A percentile compares a stretch with the other conserved stretches of the same genome.
phyloP scores from a whole-genome alignment of 2,888 invertebrate species.

The Ornithoptera priamus region DNA sequence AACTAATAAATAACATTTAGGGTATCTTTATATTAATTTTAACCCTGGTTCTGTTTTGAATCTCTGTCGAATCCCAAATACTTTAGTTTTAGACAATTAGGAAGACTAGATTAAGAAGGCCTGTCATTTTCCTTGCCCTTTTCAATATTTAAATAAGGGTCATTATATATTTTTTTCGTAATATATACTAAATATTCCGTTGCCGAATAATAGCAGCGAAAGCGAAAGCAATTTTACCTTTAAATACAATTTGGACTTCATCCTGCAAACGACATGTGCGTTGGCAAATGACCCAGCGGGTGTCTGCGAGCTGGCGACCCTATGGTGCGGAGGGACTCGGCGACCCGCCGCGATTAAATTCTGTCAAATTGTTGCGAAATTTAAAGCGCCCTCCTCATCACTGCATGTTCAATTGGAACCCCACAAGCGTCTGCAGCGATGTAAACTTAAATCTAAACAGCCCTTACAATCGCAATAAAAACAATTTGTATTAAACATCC shows the following conservation, averaged over 20 bases:
- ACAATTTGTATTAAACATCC: too few relatives aligned
- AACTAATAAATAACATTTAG: too few relatives aligned
- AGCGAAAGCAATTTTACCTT: slow-evolving; percentile 23
- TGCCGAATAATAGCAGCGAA: background rate
- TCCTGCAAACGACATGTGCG: slow-evolving; percentile 56
- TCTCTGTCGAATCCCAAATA: too few relatives aligned
- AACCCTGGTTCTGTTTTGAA: too few relatives aligned
- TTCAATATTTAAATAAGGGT: too few relatives aligned
- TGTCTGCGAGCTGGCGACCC: slow-evolving; percentile 42
- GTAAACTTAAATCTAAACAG: too few relatives aligned
- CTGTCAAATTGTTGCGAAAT: slow-evolving; percentile 44
- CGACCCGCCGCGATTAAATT: slow-evolving; percentile 25
- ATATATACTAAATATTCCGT: background rate
- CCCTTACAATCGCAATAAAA: too few relatives aligned
- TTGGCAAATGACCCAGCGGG: slow-evolving; percentile 47
- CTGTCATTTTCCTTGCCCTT: too few relatives aligned
- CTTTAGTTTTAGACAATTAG: too few relatives aligned
- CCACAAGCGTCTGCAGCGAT: background rate
- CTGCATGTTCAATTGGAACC: slow-evolving; percentile 26
- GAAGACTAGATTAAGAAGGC: too few relatives aligned
- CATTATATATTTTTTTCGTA: background rate
- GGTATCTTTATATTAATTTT: too few relatives aligned
- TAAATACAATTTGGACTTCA: slow-evolving; percentile 33
- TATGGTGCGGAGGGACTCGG: slow-evolving; percentile 37
- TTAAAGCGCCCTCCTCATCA: slow-evolving; percentile 36